Base-by-base conservation (phyloP, 1,140 invertebrate genomes). In the Colletes latitarsis region DNA sequence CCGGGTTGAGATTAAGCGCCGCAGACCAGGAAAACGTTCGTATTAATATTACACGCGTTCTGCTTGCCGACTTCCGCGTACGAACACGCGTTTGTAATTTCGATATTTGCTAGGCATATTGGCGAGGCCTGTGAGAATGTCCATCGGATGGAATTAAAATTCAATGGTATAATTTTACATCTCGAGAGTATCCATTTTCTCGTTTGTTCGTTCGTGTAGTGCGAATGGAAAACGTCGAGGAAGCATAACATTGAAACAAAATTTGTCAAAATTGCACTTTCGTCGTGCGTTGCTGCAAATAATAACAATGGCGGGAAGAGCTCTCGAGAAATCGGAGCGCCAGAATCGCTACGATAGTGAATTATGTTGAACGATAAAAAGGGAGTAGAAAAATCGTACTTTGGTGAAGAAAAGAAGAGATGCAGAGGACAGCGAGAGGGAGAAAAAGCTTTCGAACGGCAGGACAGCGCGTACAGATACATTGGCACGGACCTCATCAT, bases 1-100 rank as follows among this genome's bases (percentile, higher is more conserved):
- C 72, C 17, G 9, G 57, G 68, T 6, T 30, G 52, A 21, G 43
- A 57, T 75, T 72, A 81, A 76, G 53, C 6, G 39, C 67, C 21
- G 8, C 4, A 12, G 57, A 15, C 30, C 15, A 5, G 15, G 53
- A 53, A 71, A 78, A 78, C 17, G 67, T 19, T 39, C 52, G n/a
- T 41, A 52, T 60, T 78, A 39, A 70, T 63, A 78, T 63, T 53
- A 15, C 52, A 55, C 46, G 41, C 64, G 53, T 60, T 58, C 2
- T 30, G 17, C 41, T 30, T 6, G 49, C 14, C 0, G 43, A 14
- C 52, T 64, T 14, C 3, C 4, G 66, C 9, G 43, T 17, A 19
- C n/a, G 57, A 14, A 19, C 21, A 1, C 46, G 4, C 43, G 14
- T 21, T 30, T 49, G 17, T 19, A 52, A 30, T 68, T 68, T 68